Base-by-base conservation (phyloP, 2,797 vertebrate genomes). In the Spinus olivaceus region DNA sequence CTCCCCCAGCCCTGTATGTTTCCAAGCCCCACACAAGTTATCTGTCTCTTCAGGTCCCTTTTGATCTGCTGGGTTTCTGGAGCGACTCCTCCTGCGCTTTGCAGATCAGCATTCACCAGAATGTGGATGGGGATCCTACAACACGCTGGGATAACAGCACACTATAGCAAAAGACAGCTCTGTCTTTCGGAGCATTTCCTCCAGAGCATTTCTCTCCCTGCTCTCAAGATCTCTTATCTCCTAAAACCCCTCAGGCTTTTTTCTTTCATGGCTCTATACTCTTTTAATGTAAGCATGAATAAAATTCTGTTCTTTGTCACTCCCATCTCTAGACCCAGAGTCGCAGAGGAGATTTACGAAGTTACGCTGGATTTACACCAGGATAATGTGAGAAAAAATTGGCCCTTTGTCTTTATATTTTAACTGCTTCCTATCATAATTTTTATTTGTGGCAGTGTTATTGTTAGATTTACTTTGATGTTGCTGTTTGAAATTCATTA, bases 391-490 rank as follows among this genome's bases (percentile, higher is more conserved):
- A 70, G 49, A 4, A 84, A 93, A 84, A 85, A 63, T 5, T 46
- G 71, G 64, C 64, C 51, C 33, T 81, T 90, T 92, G 46, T 88
- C 70, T 91, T 88, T 78, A 32, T 37, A 71, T 88, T 92, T 95
- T 81, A 90, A 88, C 51, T 77, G 91, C 33, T 88, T 94, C 60
- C 70, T 61, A 28, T 95, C 60, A 23, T 82, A 88, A 84, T 90
- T 91, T 92, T 95, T 94, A 94, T 90, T 92, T 90, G 81, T 88
- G 93, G 56, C 90, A 90, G 70, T 66, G 51, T 92, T 95, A 95
- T 88, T 96, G 91, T 92, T 94, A 84, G 59, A 94, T 94, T 91
- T 94, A 69, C 91, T 97, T 95, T 97, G 94, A 95, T 96, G 93
- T 89, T 70, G 65, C 83, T 93, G 56, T 73, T 95, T 95, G 78